phyloP scores from a whole-genome alignment of 1,140 invertebrate species.

The Drosophila orena region DNA sequence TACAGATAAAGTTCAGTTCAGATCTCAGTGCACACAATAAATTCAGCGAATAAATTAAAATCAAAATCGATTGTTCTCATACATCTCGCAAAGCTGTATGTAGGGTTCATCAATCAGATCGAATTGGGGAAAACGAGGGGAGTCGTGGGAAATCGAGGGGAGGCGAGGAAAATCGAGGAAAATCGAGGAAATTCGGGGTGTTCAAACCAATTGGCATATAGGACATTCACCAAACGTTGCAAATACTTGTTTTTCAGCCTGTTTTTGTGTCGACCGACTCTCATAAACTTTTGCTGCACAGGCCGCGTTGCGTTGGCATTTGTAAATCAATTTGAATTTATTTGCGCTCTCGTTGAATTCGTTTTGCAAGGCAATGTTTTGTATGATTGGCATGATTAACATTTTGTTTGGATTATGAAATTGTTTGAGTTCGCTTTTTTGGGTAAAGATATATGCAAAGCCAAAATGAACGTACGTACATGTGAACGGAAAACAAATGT shows the following conservation, averaged over 20 bases:
- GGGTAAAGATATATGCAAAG: conserved; percentile 46
- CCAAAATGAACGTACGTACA: conserved; percentile 55
- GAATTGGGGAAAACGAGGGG: conserved; percentile 11
- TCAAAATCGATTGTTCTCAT: conserved; percentile 39
- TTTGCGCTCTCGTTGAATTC: conserved; percentile 27
- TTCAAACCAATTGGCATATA: conserved; percentile 84
- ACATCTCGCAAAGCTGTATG: conserved; percentile 17
- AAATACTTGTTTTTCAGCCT: conserved; percentile 36
- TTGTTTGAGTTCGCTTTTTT: conserved; percentile 40
- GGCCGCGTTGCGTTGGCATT: conserved; percentile 28
- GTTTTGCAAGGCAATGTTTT: conserved; percentile 38
- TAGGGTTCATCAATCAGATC: conserved; percentile 42
- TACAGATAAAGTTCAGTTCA: conserved; percentile 13
- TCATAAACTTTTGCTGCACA: conserved; percentile 33
- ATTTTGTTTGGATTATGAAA: conserved; percentile 49
- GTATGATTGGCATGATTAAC: conserved; percentile 64
- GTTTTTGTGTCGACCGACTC: conserved; percentile 36
- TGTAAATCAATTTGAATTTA: conserved; percentile 49
- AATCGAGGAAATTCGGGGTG: background rate
- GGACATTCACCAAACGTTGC: conserved; percentile 83
- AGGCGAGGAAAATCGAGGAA: background rate
- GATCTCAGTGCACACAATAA: conserved; percentile 46
- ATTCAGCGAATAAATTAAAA: conserved; percentile 49
- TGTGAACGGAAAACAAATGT: conserved; percentile 60
- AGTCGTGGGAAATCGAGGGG: background rate